Conservation (phyloP, 2,113 vertebrate species). For the Heliornis fulica region DNA sequence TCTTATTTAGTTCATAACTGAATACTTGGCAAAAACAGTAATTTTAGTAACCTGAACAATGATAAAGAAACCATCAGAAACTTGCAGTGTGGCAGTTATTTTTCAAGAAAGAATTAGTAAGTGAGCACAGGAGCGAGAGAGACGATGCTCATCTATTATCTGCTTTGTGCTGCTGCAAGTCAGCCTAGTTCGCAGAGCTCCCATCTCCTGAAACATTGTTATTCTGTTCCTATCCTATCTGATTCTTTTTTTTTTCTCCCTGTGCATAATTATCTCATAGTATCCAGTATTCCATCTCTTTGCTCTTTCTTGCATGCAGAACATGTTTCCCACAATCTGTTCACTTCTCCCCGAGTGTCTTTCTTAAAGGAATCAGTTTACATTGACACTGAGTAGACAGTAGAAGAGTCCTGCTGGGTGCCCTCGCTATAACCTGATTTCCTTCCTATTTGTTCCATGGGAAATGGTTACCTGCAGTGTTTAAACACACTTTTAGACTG, state of each 20-base stretch:
- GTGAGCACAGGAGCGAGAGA: background rate
- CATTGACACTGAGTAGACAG: constrained; percentile 80
- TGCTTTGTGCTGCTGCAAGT: constrained; percentile 41
- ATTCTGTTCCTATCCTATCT: constrained; percentile 26
- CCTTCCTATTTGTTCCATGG: constrained; percentile 78
- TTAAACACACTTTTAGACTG: constrained; percentile 77
- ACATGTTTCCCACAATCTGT: constrained; percentile 84
- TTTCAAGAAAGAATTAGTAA: constrained; percentile 53
- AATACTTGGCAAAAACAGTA: constrained; percentile 21
- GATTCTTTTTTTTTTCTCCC: constrained; percentile 17
- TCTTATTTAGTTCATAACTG: constrained; percentile 24
- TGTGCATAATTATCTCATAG: constrained; percentile 77
- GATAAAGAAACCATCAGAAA: constrained; percentile 26
- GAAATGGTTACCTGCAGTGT: constrained; percentile 75
- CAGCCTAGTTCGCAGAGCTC: constrained; percentile 12
- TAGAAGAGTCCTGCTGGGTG: constrained; percentile 78
- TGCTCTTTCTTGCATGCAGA: constrained; percentile 78
- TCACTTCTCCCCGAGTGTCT: constrained; percentile 79
- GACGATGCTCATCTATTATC: constrained; percentile 26
- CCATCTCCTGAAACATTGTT: constrained; percentile 49
- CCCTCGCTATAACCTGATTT: constrained; percentile 82
- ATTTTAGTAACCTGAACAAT: constrained; percentile 44
- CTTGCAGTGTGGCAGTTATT: constrained; percentile 53
- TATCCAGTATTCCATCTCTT: constrained; percentile 73
- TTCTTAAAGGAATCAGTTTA: constrained; percentile 81